Evolutionary conservation across 2,888 invertebrate genomes (phyloP).

Genomic region (Listrodromus nycthemerus): DNA sequence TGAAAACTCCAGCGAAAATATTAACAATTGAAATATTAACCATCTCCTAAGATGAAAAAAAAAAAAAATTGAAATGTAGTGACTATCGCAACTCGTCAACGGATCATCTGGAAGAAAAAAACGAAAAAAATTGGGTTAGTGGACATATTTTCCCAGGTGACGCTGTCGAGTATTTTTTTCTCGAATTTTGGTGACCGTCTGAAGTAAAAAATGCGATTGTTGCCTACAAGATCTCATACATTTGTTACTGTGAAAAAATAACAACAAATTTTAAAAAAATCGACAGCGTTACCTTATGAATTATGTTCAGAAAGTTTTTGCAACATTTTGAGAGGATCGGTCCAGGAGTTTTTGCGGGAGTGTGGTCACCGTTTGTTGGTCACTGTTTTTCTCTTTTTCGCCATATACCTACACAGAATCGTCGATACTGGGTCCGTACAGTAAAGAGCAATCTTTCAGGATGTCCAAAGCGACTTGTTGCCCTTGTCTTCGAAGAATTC

Average conservation of each 20-base stretch:
- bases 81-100: neutral
- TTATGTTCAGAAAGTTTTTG: too few relatives aligned
- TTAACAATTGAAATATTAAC: neutral
- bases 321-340: too few relatives aligned
- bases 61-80: neutral
- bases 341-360: too few relatives aligned
- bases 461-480: too few relatives aligned
- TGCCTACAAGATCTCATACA: neutral
- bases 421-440: too few relatives aligned
- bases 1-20: neutral
- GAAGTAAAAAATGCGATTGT: neutral
- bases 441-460: too few relatives aligned
- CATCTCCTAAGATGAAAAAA: neutral
- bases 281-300: conserved; percentile 28
- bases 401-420: neutral
- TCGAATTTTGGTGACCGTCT: neutral
- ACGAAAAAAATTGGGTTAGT: neutral
- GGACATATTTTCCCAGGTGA: neutral
- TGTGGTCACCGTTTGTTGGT: too few relatives aligned
- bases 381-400: too few relatives aligned
- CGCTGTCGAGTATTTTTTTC: neutral
- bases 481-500: too few relatives aligned
- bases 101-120: conserved; percentile 7
- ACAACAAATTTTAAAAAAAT: neutral
- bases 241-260: neutral